phyloP scores from a whole-genome alignment of 2,888 invertebrate genomes.

The Rhamphomyia laevipes region DNA sequence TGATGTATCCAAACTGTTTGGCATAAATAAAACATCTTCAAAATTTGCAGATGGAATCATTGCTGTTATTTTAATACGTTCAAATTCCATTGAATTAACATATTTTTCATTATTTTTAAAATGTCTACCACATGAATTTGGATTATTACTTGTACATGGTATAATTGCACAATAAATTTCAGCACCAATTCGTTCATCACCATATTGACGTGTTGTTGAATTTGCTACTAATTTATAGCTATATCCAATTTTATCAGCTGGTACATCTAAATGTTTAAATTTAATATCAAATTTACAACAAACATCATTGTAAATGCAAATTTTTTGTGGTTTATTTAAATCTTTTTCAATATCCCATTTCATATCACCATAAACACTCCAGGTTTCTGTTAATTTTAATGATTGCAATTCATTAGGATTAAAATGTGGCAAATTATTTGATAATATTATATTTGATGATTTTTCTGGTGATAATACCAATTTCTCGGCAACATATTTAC shows the following conservation, averaged over 20 bases:
- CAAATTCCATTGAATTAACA: slow-evolving; percentile 7
- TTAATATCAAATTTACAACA: slow-evolving; percentile 23
- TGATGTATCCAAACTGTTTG: too few species aligned
- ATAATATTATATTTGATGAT: too few species aligned
- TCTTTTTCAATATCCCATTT: too few species aligned
- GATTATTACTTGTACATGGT: slow-evolving; percentile 28
- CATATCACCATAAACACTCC: too few species aligned
- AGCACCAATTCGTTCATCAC: slow-evolving; percentile 2
- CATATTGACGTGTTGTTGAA: slow-evolving; percentile 6
- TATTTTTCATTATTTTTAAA: slow-evolving; percentile 3
- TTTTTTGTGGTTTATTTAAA: too few species aligned
- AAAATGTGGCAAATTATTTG: too few species aligned
- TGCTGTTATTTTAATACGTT: slow-evolving; percentile 8
- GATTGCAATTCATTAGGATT: too few species aligned
- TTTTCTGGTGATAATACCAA: too few species aligned
- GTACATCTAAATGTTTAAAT: slow-evolving; percentile 7
- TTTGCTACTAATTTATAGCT: slow-evolving; percentile 7
- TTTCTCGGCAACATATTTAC: too few species aligned
- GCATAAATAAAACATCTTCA: too few species aligned
- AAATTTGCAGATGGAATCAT: slow-evolving; percentile 4
- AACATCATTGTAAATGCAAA: slow-evolving; percentile 15
- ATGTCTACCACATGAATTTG: slow-evolving; percentile 26
- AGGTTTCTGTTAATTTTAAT: too few species aligned
- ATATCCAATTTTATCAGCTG: slow-evolving; percentile 5
- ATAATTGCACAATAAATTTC: slow-evolving; percentile 31